Percentiles rank a stretch among this genome's conserved stretches.
Conservation (phyloP, 2,113 vertebrate genomes). For the Eleginops maclovinus region DNA sequence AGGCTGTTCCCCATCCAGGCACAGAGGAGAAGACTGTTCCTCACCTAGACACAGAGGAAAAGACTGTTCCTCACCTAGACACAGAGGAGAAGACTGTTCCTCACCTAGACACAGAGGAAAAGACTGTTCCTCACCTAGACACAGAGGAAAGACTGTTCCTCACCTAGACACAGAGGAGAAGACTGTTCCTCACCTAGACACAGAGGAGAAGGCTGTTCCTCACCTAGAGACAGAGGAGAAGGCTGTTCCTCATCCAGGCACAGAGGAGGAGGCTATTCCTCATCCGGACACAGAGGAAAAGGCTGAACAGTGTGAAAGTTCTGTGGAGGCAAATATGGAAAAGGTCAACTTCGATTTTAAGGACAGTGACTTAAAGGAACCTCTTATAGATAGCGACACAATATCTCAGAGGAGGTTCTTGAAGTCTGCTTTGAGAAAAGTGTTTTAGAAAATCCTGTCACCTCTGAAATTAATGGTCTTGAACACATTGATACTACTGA, state of each 20-base stretch:
- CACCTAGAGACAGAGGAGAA: constrained; percentile 10
- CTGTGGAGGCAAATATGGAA: not conserved
- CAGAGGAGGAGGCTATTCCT: constrained; percentile 1
- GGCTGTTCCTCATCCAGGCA: constrained; percentile 3
- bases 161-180: not conserved
- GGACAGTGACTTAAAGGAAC: not conserved
- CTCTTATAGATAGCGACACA: not conserved
- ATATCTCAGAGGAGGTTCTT: not conserved
- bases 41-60: too few relatives aligned
- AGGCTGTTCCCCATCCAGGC: too few relatives aligned
- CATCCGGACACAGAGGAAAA: constrained; percentile 2
- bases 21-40: too few relatives aligned
- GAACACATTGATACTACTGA: not conserved
- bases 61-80: too few relatives aligned
- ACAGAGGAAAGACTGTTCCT: not conserved
- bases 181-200: not conserved
- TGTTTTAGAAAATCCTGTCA: constrained; percentile 3
- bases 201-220: constrained; percentile 1
- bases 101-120: too few relatives aligned
- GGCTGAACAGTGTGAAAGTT: not conserved
- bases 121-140: too few relatives aligned
- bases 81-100: too few relatives aligned
- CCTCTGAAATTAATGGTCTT: not conserved
- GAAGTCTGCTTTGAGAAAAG: not conserved
- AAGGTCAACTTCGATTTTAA: constrained; percentile 4